These are phyloP conservation scores for Ceratosolen solmsi DNA, from an alignment of 1,140 invertebrate genomes.

Conservation along the genomic window DNA sequence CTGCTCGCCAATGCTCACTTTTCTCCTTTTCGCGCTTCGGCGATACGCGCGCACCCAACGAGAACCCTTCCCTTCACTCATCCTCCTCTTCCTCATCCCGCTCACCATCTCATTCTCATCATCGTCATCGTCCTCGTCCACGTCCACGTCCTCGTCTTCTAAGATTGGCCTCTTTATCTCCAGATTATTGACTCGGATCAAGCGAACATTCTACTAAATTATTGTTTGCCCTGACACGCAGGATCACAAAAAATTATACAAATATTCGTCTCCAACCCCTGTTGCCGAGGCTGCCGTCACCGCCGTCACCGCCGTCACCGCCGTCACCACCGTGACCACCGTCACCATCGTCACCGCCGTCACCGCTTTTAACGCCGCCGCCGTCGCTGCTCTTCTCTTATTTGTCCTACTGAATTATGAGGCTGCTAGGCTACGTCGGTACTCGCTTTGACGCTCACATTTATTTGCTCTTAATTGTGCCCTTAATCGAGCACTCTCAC, in stretches of 20 bases:
- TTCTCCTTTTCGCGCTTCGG: too few species aligned
- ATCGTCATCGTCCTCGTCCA: not conserved
- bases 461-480: constrained; percentile 17
- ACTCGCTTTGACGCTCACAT: not conserved
- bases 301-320: too few species aligned
- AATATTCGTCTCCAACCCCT: not conserved
- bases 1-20: too few species aligned
- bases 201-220: not conserved
- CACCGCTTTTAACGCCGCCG: too few species aligned
- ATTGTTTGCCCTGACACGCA: constrained; percentile 17
- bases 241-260: not conserved
- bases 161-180: constrained; percentile 9
- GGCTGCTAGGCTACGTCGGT: not conserved
- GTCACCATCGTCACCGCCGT: too few species aligned
- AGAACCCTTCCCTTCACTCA: not conserved
- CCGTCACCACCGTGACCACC: too few species aligned
- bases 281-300: not conserved
- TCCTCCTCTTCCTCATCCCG: not conserved
- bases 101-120: not conserved
- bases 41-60: not conserved
- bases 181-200: constrained; percentile 39
- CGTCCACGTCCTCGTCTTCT: not conserved
- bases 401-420: not conserved
- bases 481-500: constrained; percentile 10
- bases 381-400: not conserved